These are phyloP conservation scores for Drosophila formosana DNA, from an alignment of 2,888 invertebrate genomes.

Conservation along the genomic window DNA sequence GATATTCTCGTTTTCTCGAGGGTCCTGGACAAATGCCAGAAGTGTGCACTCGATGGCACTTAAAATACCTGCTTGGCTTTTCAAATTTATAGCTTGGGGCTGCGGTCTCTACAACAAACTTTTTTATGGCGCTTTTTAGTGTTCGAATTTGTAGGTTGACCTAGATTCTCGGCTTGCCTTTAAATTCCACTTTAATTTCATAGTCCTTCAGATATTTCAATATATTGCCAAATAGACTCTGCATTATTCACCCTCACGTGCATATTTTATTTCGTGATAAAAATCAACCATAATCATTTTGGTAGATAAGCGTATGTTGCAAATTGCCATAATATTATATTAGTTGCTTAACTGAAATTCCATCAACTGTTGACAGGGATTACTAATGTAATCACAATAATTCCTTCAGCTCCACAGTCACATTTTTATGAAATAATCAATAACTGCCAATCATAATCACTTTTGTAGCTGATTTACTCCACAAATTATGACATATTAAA, in stretches of 20 bases:
- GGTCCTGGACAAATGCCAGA: conserved; percentile 2
- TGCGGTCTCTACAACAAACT: too few relatives aligned
- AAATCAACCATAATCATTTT: not conserved
- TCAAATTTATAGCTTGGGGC: not conserved
- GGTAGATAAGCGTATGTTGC: too few relatives aligned
- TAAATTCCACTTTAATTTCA: too few relatives aligned
- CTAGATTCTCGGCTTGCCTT: not conserved
- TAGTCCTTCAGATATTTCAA: too few relatives aligned
- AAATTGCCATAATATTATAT: too few relatives aligned
- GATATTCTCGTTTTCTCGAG: not conserved
- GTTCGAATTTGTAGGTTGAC: not conserved
- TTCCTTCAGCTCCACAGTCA: not conserved
- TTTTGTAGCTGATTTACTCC: not conserved
- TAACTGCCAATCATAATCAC: not conserved
- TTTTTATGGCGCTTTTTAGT: too few relatives aligned
- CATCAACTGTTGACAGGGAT: not conserved
- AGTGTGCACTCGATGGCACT: not conserved
- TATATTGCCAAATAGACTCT: too few relatives aligned
- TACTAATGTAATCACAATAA: not conserved
- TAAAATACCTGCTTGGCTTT: not conserved
- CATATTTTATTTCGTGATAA: not conserved
- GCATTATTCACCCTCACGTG: too few relatives aligned
- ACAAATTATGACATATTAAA: not conserved
- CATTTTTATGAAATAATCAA: conserved; percentile 1
- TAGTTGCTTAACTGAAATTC: not conserved